A percentile compares a stretch with the other conserved stretches of the same genome.
These are phyloP conservation scores for Zaprionus inermis DNA, from an alignment of 1,140 invertebrate species.

Conservation along the genomic window DNA sequence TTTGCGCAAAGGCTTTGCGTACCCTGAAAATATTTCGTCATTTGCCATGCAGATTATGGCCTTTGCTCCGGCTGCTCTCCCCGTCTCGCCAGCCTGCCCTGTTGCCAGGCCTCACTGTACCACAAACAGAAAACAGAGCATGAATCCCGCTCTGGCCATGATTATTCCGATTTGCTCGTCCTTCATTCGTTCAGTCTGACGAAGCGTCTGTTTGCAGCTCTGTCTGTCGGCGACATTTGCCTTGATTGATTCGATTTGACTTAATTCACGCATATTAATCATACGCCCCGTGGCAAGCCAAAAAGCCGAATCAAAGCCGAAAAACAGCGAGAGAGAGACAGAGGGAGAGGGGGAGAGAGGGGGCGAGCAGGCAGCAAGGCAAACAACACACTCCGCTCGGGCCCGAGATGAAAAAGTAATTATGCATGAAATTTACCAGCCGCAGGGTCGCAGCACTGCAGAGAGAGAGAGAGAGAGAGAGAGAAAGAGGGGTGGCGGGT, in stretches of 20 bases:
- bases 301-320: conserved; percentile 49
- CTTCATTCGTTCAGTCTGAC: conserved; percentile 30
- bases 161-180: conserved; percentile 18
- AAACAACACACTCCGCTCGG: conserved; percentile 50
- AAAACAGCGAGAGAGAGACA: not conserved
- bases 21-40: conserved; percentile 55
- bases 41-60: conserved; percentile 67
- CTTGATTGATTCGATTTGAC: conserved; percentile 81
- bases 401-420: conserved; percentile 63
- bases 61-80: not conserved
- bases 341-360: not conserved
- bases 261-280: conserved; percentile 82
- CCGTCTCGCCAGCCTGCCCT: not conserved
- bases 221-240: conserved; percentile 57
- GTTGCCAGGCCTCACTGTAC: conserved; percentile 16
- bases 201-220: conserved; percentile 14
- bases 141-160: not conserved
- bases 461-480: not conserved
- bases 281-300: conserved; percentile 60
- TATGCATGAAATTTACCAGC: conserved; percentile 60
- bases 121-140: not conserved
- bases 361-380: too few species aligned
- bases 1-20: conserved; percentile 33
- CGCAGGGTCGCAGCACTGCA: not conserved
- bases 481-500: too few species aligned